Evolutionary conservation across 1,140 invertebrate species (phyloP), one percentile per base, ranked within the genome.

Genomic region (Coenobita brevimanus): DNA sequence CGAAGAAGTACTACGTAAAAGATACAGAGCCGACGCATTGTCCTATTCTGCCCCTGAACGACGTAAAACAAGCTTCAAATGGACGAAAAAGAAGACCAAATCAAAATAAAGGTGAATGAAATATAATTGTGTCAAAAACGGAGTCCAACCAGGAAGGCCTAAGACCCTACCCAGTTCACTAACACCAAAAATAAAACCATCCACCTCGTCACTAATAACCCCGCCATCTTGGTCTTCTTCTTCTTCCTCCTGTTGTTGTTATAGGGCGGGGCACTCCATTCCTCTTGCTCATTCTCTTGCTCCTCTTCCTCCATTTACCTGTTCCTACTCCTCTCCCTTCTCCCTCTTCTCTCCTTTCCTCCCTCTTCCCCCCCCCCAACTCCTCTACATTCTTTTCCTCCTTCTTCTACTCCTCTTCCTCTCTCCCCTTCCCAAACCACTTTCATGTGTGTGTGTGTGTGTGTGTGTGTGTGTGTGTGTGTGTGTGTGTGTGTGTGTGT

Each of bases 381-480:
- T 57, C 54, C n/a, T n/a, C n/a, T n/a, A 57, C 54, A 13, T n/a
- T n/a, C 54, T 57, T 57, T n/a, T n/a, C 54, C 54, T 57, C 54
- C n/a, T n/a, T 57, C 54, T n/a, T n/a, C 54, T n/a, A 13, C 54
- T n/a, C 54, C 54, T n/a, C 62, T 67, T 33, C 36, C 21, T 3
- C 62, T 21, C n/a, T 67, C 62, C 36, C n/a, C 36, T 24, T 67
- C 62, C n/a, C 62, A 24, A n/a, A 2, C 27, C 27, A n/a, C 4
- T 24, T 2, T 62, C 67, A 3, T 73, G 69, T 27, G 69, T 73
- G 69, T 73, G 69, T 73, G 69, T 73, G 69, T 73, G 69, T 73
- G 69, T 73, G 69, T 73, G 69, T 73, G 69, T 73, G 69, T 73
- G 69, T 73, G 69, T 73, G 69, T 73, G 69, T 73, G 69, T 73